Percentiles rank a stretch among this genome's conserved stretches.
phyloP scores from a whole-genome alignment of 1,140 invertebrate genomes.

The Phymorhynchus buccinoides region DNA sequence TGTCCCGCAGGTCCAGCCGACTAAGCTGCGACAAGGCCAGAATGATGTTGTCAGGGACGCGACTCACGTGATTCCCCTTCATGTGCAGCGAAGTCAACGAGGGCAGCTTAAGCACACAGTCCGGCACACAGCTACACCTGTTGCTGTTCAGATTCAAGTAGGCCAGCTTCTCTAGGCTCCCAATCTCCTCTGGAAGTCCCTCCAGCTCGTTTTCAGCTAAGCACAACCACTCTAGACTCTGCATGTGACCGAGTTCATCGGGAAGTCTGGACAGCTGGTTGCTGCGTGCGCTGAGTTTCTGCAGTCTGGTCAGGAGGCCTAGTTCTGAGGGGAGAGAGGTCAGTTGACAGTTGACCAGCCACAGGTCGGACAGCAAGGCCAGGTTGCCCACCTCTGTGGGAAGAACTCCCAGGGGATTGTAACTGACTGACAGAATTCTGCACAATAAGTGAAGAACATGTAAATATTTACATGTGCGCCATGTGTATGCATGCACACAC shows the following conservation, averaged over 20 bases:
- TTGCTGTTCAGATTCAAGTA: slow-evolving; percentile 68
- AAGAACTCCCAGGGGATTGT: slow-evolving; percentile 63
- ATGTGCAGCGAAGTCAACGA: slow-evolving; percentile 58
- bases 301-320: slow-evolving; percentile 58
- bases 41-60: slow-evolving; percentile 62
- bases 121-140: slow-evolving; percentile 58
- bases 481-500: too few relatives aligned
- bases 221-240: slow-evolving; percentile 64
- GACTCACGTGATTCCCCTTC: slow-evolving; percentile 57
- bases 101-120: slow-evolving; percentile 56
- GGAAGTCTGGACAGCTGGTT: slow-evolving; percentile 62
- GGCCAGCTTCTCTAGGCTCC: slow-evolving; percentile 54
- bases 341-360: slow-evolving; percentile 65
- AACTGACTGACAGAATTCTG: slow-evolving; percentile 56
- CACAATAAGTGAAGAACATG: too few relatives aligned
- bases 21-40: slow-evolving; percentile 61
- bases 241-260: slow-evolving; percentile 54
- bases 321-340: slow-evolving; percentile 61
- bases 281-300: slow-evolving; percentile 62
- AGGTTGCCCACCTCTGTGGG: slow-evolving; percentile 62
- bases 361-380: slow-evolving; percentile 58
- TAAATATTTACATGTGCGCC: too few relatives aligned
- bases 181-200: slow-evolving; percentile 57
- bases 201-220: slow-evolving; percentile 65
- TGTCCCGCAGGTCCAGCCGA: slow-evolving; percentile 67